phyloP scores from a whole-genome alignment of 2,113 vertebrate genomes.

The Lucifuga dentata region DNA sequence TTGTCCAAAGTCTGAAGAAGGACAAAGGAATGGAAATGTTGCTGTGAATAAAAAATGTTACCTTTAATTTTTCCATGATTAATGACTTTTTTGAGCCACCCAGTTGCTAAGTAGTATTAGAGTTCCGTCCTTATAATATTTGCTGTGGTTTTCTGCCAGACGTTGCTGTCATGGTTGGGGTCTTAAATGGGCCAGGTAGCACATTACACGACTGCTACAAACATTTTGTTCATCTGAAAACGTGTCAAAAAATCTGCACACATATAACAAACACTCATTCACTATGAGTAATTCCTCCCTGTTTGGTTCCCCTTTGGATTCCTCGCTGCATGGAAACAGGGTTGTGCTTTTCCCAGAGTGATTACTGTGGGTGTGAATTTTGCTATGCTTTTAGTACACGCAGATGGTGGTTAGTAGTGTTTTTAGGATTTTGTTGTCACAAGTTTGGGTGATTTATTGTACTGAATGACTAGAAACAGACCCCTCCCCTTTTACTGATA shows the following conservation, averaged over 20 bases:
- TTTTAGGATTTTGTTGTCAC: conserved; percentile 14
- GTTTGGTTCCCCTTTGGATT: conserved; percentile 32
- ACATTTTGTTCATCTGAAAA: not conserved
- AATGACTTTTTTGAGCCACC: not conserved
- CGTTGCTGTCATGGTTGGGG: not conserved
- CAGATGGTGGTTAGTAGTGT: conserved; percentile 18
- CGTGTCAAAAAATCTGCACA: not conserved
- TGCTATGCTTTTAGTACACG: conserved; percentile 20
- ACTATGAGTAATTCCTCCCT: conserved; percentile 45
- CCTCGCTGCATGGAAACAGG: conserved; percentile 39
- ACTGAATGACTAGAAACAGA: not conserved
- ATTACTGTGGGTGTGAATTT: conserved; percentile 44
- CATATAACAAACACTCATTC: not conserved
- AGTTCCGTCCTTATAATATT: not conserved
- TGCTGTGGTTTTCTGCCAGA: not conserved
- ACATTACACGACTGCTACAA: not conserved
- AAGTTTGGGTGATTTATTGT: not conserved
- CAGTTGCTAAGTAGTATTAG: not conserved
- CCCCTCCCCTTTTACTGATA: not conserved
- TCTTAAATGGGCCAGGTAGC: conserved; percentile 1
- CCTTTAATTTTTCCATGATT: not conserved
- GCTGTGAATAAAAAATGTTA: no score
- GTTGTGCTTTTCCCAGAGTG: conserved; percentile 26
- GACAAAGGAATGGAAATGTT: no score
- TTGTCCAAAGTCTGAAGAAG: no score